Evolutionary conservation across 2,888 invertebrate genomes (phyloP).

Genomic region (Tachina grossa): DNA sequence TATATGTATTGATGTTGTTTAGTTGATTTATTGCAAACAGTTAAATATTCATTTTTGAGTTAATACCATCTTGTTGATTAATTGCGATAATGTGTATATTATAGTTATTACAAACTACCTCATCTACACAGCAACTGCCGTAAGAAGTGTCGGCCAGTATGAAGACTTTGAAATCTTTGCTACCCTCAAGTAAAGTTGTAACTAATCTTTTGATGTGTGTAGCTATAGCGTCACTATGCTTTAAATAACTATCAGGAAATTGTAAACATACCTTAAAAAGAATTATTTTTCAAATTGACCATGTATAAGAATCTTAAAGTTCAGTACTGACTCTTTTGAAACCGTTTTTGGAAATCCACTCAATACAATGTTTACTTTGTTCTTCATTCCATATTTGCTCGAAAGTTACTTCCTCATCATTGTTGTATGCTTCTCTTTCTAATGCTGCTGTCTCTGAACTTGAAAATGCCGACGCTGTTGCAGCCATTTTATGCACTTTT

Average conservation of each 20-base stretch:
- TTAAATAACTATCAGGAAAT: constrained; percentile 92
- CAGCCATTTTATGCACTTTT: constrained; percentile 66
- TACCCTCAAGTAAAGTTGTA: constrained; percentile 61
- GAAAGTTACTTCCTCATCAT: constrained; percentile 72
- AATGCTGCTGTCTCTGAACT: constrained; percentile 79
- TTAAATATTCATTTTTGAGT: too few relatives aligned
- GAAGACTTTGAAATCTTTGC: constrained; percentile 85
- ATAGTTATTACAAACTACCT: constrained; percentile 70
- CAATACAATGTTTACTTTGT: constrained; percentile 78
- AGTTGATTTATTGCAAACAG: too few relatives aligned
- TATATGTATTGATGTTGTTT: too few relatives aligned
- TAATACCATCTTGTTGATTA: too few relatives aligned
- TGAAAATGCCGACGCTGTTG: constrained; percentile 78
- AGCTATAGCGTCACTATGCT: constrained; percentile 87
- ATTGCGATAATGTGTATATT: too few relatives aligned
- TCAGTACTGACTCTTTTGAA: constrained; percentile 85
- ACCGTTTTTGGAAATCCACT: constrained; percentile 88
- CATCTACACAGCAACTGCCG: constrained; percentile 87
- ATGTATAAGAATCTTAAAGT: neutral
- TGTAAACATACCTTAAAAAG: constrained; percentile 91
- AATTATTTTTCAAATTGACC: neutral
- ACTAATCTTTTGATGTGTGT: constrained; percentile 83
- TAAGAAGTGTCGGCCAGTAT: constrained; percentile 96
- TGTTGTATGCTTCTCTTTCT: constrained; percentile 77
- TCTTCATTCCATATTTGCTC: constrained; percentile 80